Evolutionary conservation across 2,113 vertebrate genomes (phyloP).

Genomic region (Zosterops hypoxanthus): DNA sequence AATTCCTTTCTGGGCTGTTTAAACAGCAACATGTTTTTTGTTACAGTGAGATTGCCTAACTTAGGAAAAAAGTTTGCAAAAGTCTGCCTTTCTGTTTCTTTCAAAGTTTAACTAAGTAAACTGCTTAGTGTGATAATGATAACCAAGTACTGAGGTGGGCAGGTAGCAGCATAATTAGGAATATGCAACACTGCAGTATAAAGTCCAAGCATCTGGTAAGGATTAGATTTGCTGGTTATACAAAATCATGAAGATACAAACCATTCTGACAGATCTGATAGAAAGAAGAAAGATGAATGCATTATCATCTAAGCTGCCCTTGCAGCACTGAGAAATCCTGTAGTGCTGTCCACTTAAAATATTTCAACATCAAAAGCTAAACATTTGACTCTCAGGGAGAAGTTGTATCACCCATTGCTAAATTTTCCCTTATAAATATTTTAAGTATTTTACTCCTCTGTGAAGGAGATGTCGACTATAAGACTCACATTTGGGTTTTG

Average conservation of each 20-base stretch:
- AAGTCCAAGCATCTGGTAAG: conserved; percentile 45
- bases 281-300: conserved; percentile 25
- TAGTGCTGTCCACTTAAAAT: conserved; percentile 43
- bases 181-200: neutral
- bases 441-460: neutral
- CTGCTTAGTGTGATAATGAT: neutral
- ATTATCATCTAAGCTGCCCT: conserved; percentile 2
- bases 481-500: neutral
- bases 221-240: conserved; percentile 39
- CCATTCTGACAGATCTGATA: conserved; percentile 29
- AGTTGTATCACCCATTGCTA: neutral
- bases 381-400: neutral
- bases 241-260: conserved; percentile 39
- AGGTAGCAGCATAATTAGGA: conserved; percentile 13
- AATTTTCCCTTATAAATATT: neutral
- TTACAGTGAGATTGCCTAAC: neutral
- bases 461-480: neutral
- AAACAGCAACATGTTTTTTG: conserved; percentile 25
- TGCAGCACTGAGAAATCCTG: conserved; percentile 17
- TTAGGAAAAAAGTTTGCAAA: neutral
- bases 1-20: conserved; percentile 39
- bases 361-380: conserved; percentile 42
- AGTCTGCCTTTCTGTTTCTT: neutral
- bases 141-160: neutral
- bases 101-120: conserved; percentile 13